A percentile compares a stretch with the other conserved stretches of the same genome.
Evolutionary conservation across 2,797 vertebrate species (phyloP).

Genomic region (Phalloptychus januarius): DNA sequence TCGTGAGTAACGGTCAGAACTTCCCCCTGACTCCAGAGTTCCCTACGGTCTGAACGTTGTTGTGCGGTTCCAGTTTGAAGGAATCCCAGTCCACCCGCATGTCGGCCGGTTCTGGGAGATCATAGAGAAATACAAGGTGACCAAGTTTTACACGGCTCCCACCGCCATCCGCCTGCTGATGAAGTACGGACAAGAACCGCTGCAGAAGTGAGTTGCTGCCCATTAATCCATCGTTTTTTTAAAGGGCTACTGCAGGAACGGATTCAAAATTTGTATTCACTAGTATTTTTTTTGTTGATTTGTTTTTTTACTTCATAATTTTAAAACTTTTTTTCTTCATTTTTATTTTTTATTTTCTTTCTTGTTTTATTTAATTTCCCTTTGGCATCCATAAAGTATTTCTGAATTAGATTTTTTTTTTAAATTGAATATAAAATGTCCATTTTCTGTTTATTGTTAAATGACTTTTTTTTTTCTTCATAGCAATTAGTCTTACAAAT

Average conservation of each 20-base stretch:
- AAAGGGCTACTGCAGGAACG: neutral
- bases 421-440: neutral
- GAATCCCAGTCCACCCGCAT: constrained; percentile 80
- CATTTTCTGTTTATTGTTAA: neutral
- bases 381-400: too few species aligned
- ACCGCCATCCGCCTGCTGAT: constrained; percentile 84
- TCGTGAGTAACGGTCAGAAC: constrained; percentile 64
- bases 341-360: neutral
- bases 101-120: constrained; percentile 83
- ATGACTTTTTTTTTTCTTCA: neutral
- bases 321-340: neutral
- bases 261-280: constrained; percentile 1
- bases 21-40: neutral
- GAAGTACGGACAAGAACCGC: constrained; percentile 81
- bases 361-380: too few species aligned
- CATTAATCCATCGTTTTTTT: neutral
- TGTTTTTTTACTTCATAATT: neutral
- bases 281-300: neutral
- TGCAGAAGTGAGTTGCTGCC: constrained; percentile 72
- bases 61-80: constrained; percentile 77
- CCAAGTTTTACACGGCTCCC: constrained; percentile 84
- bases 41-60: neutral
- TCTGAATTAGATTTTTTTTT: neutral
- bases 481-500: neutral
- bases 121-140: constrained; percentile 83